A percentile compares a stretch with the other conserved stretches of the same genome.
phyloP scores from a whole-genome alignment of 1,140 invertebrate genomes.

The Sarcophaga bullata region DNA sequence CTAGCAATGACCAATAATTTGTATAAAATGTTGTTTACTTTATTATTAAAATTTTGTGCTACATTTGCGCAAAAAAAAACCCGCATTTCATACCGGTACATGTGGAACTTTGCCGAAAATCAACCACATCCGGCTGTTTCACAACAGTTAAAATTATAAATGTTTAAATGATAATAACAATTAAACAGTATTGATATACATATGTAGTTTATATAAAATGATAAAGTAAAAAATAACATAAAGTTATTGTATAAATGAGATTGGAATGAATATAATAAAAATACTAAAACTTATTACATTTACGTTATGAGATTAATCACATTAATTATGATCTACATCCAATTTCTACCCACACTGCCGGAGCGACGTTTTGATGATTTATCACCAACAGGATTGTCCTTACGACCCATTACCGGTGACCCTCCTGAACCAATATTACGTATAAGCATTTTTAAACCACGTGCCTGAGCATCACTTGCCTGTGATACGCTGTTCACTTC shows the following conservation, averaged over 20 bases:
- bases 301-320: background rate
- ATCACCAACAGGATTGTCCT: slow-evolving; percentile 64
- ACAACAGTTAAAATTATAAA: too few relatives aligned
- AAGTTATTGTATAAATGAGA: background rate
- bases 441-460: slow-evolving; percentile 79
- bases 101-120: too few relatives aligned
- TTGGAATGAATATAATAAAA: slow-evolving; percentile 4
- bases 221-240: background rate
- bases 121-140: too few relatives aligned
- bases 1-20: too few relatives aligned
- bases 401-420: slow-evolving; percentile 81
- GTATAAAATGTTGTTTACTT: too few relatives aligned
- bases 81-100: too few relatives aligned
- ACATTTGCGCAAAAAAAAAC: too few relatives aligned
- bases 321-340: slow-evolving; percentile 52
- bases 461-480: slow-evolving; percentile 71
- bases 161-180: too few relatives aligned
- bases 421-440: slow-evolving; percentile 81
- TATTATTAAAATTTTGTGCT: too few relatives aligned
- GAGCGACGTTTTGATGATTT: slow-evolving; percentile 58
- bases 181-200: background rate
- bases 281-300: slow-evolving; percentile 19
- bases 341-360: slow-evolving; percentile 62
- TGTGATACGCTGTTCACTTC: slow-evolving; percentile 68
- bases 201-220: too few relatives aligned